Base-by-base conservation (phyloP, 2,113 vertebrate genomes). In the Mormoops blainvillei region DNA sequence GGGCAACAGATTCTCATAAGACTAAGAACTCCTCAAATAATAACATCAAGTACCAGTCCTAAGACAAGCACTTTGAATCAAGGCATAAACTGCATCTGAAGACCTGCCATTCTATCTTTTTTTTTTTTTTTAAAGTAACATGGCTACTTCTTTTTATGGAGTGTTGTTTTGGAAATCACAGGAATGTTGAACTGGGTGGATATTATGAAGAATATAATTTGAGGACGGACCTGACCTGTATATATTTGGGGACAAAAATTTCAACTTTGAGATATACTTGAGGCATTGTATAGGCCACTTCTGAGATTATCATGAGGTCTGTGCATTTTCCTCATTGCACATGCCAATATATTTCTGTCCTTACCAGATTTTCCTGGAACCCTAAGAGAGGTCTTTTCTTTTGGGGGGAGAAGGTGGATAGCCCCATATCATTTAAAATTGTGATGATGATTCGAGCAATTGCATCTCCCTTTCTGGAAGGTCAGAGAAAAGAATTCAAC, bases 401-500 rank as follows among this genome's bases (percentile, higher is more conserved):
- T 95, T 61, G 5, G 36, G 31, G 54, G 78, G 26, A 88, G 89
- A 26, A 63, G 33, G 33, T 28, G 8, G 33, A 86, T 78, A 20
- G 18, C 76, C 94, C 48, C 36, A 67, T 86, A 84, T 89, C 89
- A 93, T 68, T 97, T 65, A 96, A 94, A 82, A 54, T 81, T 87
- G 26, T 93, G 45, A 67, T 95, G 85, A 81, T 87, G 45, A 94
- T 96, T 89, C 38, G 68, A 65, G 43, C 52, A 96, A 89, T 94
- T 95, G 58, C 63, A 93, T 94, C 86, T 96, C 68, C 93, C 89
- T 96, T 92, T 89, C 50, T 94, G 80, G 82, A 95, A 93, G 91
- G 74, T 76, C 88, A 77, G 65, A 68, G 96, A 95, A 95, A 96
- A 81, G 70, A 94, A 94, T 95, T 96, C 87, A 94, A 95, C 94